These are phyloP conservation scores for Dicerorhinus sumatrensis DNA, from an alignment of 2,113 vertebrate species.

Conservation along the genomic window DNA sequence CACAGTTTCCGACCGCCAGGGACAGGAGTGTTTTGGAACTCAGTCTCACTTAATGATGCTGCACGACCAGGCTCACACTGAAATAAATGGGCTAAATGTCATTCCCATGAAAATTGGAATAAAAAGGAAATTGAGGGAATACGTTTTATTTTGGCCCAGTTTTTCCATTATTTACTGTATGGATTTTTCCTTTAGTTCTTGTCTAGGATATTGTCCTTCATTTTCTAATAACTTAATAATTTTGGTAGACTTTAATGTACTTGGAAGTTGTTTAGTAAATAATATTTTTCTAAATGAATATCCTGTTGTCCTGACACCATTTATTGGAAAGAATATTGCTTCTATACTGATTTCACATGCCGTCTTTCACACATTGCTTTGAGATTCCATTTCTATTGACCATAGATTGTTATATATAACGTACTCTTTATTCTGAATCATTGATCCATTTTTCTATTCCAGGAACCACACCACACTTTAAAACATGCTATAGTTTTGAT, in stretches of 20 bases:
- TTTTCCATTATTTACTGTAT: too few relatives aligned
- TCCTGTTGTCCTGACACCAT: too few relatives aligned
- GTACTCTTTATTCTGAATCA: not conserved
- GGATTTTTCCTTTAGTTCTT: too few relatives aligned
- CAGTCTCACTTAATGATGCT: constrained; percentile 88
- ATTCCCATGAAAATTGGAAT: too few relatives aligned
- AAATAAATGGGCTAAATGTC: constrained; percentile 72
- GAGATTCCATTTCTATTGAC: not conserved
- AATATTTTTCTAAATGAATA: too few relatives aligned
- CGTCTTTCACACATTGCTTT: not conserved
- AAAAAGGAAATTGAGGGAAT: too few relatives aligned
- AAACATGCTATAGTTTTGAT: not conserved
- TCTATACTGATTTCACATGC: not conserved
- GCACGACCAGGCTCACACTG: constrained; percentile 94
- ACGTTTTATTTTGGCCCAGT: too few relatives aligned
- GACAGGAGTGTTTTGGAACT: constrained; percentile 93
- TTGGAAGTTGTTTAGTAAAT: too few relatives aligned
- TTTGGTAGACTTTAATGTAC: too few relatives aligned
- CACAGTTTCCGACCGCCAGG: constrained; percentile 89
- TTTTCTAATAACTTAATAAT: too few relatives aligned
- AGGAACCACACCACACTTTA: not conserved
- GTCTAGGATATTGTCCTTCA: too few relatives aligned
- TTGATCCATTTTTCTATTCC: not conserved
- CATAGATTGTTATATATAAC: not conserved
- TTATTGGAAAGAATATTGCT: too few relatives aligned